A percentile compares a stretch with the other conserved stretches of the same genome.
These are phyloP conservation scores for Tamandua tetradactyla DNA, from an alignment of 2,797 vertebrate species.

Conservation along the genomic window DNA sequence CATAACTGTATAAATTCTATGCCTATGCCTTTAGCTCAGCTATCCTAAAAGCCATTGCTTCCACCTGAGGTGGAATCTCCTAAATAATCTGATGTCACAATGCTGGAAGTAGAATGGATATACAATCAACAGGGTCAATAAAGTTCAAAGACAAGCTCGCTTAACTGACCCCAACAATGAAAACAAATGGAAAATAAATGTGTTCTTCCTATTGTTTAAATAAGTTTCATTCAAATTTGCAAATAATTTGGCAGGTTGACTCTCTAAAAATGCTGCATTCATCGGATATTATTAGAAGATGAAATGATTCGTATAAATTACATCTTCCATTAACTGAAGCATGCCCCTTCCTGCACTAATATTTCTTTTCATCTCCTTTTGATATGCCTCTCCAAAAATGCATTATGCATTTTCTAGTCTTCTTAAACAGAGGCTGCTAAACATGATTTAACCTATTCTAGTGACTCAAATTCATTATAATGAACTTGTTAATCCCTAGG, in stretches of 20 bases:
- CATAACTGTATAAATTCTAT: rapidly evolving
- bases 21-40: not conserved
- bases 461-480: not conserved
- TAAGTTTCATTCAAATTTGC: not conserved
- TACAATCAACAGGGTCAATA: not conserved
- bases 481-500: rapidly evolving
- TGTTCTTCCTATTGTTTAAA: not conserved
- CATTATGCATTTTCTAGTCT: not conserved
- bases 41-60: not conserved
- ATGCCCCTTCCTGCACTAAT: not conserved
- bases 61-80: not conserved
- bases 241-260: not conserved
- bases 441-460: not conserved
- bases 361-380: not conserved
- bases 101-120: not conserved
- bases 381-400: not conserved
- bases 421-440: not conserved
- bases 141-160: not conserved
- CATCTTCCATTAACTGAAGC: not conserved
- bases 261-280: not conserved
- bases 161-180: not conserved
- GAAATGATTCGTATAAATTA: not conserved
- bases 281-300: not conserved
- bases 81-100: not conserved
- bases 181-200: not conserved